Evolutionary conservation across 2,888 invertebrate species (phyloP).

Genomic region (Epirrhoe tristata): DNA sequence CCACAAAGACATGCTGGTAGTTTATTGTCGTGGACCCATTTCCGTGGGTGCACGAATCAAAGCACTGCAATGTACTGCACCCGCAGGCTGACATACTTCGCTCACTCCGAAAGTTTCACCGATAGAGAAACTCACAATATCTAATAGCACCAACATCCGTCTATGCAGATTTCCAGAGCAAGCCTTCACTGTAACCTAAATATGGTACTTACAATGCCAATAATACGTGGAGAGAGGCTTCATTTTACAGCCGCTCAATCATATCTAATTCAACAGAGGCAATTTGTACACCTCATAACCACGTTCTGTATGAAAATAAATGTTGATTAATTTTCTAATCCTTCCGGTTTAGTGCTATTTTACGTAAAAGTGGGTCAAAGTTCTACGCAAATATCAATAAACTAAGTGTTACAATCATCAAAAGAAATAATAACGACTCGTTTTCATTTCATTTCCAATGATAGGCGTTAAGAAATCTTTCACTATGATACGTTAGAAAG

Average conservation of each 20-base stretch:
- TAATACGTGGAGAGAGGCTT: slow-evolving; percentile 63
- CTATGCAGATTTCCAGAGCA: slow-evolving; percentile 84
- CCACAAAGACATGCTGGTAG: slow-evolving; percentile 79
- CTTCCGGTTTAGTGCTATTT: background rate
- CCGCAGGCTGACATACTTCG: slow-evolving; percentile 75
- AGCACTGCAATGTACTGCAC: slow-evolving; percentile 60
- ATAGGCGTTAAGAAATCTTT: slow-evolving; percentile 77
- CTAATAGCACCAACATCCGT: slow-evolving; percentile 82
- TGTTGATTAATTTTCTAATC: background rate
- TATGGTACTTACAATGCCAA: slow-evolving; percentile 68
- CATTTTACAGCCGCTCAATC: slow-evolving; percentile 45
- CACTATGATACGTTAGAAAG: slow-evolving; percentile 83
- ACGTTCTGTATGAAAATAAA: slow-evolving; percentile 8
- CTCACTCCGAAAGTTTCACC: slow-evolving; percentile 82
- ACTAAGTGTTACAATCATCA: slow-evolving; percentile 41
- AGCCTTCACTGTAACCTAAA: slow-evolving; percentile 78
- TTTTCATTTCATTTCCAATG: slow-evolving; percentile 80
- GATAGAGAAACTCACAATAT: slow-evolving; percentile 82
- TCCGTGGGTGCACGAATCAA: slow-evolving; percentile 74
- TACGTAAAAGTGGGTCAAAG: slow-evolving; percentile 37
- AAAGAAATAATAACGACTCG: slow-evolving; percentile 71
- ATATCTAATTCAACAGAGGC: slow-evolving; percentile 20
- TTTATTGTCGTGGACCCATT: slow-evolving; percentile 81
- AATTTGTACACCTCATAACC: slow-evolving; percentile 6
- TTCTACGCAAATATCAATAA: slow-evolving; percentile 35